Base-by-base conservation (phyloP, 2,113 vertebrate species). In the Python bivittatus region DNA sequence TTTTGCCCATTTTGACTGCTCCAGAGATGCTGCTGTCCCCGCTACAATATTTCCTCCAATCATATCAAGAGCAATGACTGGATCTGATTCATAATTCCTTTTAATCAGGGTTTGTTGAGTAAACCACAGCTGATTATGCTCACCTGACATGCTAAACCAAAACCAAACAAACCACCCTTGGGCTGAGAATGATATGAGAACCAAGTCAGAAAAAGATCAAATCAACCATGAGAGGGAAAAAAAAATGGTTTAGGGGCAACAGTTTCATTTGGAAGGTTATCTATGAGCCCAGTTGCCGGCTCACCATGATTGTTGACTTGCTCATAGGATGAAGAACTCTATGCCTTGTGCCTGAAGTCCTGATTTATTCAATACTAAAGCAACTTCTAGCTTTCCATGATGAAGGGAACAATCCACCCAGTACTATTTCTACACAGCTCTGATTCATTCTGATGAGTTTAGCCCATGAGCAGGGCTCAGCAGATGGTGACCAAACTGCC, bases 361-460 rank as follows among this genome's bases (percentile, higher is more conserved):
- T 91, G 92, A 93, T 95, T 94, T 94, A 96, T 94, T 92, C 54
- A 53, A 58, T 57, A 93, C 84, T 54, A 92, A 93, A 96, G 86
- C 90, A 92, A 96, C 95, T 88, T 93, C 92, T 93, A 91, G 89
- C 93, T 96, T 95, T 95, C 96, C 97, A 95, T 86, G 87, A 90
- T 86, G 90, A 89, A 89, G 79, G 57, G n/a, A 7, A 27, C 88
- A 89, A 89, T 89, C 91, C 72, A 89, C n/a, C n/a, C 38, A 85
- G 57, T 20, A 38, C 44, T 54, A 9, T 42, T 89, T 89, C 15
- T 20, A 7, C n/a, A 8, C 20, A 38, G 57, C 15, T 44, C 48
- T 25, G 22, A 33, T 54, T 54, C 44, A 85, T 84, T 84, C n/a
- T 52, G 38, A 12, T 64, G 57, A 53, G 88, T 10, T 89, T 84